Base-by-base conservation (phyloP, 1,140 invertebrate species). In the Trinorchestia longiramus region DNA sequence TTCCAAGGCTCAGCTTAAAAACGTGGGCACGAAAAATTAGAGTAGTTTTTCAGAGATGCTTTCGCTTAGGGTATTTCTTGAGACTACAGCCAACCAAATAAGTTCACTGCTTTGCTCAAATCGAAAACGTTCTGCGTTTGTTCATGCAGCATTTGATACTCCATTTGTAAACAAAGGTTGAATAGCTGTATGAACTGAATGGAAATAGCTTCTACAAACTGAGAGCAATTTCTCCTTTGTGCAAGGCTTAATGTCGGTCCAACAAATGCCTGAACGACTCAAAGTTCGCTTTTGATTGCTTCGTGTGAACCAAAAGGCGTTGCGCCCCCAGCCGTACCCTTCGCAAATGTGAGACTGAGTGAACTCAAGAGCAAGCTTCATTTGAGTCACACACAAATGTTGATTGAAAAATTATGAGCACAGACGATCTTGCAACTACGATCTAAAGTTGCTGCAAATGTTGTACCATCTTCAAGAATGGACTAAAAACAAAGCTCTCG, bases 91-190 rank as follows among this genome's bases (percentile, higher is more conserved):
- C 15, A 43, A 6, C 40, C 92, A 47, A 94, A 94, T 94, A 43
- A 94, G 43, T 94, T 43, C 92, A 47, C 92, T n/a, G 92, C 92
- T 90, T 90, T 43, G 88, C 28, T 36, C 88, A 90, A 90, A 90
- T 90, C 88, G 88, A 90, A 42, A 4, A 42, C 88, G 88, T 90
- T 90, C 88, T 43, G 41, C 4, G 62, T 77, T 77, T 77, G 62
- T 36, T 28, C 28, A 19, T 77, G 62, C 28, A 77, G 62, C 62
- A 23, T 77, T 77, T 77, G 62, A 11, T 77, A 77, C 62, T 77
- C n/a, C n/a, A n/a, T n/a, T 3, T 36, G 62, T 77, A 77, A 77
- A 36, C 62, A 77, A 77, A 77, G 15, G 15, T 77, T 77, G 62
- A 77, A 77, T 11, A 77, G 15, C 62, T 36, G 28, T 1, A 77